Percentiles rank a stretch among this genome's conserved stretches.
Conservation (phyloP, 2,113 vertebrate species). For the Lepus timidus region DNA sequence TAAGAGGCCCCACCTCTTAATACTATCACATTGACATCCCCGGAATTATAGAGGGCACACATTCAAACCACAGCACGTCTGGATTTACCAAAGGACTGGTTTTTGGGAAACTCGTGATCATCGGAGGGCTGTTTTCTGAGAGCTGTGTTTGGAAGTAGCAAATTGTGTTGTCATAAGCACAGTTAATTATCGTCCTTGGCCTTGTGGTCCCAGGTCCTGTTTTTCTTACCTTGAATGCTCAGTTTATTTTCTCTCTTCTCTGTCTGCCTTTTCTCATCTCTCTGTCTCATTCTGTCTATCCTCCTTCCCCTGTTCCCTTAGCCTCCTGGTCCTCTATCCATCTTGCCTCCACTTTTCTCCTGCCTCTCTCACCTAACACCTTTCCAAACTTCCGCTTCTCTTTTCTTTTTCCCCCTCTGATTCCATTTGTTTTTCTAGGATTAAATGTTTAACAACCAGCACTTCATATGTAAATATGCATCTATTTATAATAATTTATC, state of each 20-base stretch:
- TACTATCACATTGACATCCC: neutral
- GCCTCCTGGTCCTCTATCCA: neutral
- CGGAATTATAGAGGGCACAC: neutral
- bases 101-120: conserved; percentile 37
- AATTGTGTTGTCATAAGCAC: neutral
- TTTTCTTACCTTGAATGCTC: neutral
- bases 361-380: neutral
- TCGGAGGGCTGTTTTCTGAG: neutral
- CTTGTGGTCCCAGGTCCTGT: neutral
- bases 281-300: neutral
- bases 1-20: neutral
- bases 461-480: conserved; percentile 22
- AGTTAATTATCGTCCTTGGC: neutral
- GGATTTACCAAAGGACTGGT: neutral
- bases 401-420: neutral
- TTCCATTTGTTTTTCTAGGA: neutral
- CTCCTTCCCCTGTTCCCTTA: neutral
- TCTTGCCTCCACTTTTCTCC: neutral
- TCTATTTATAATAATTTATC: conserved; percentile 8
- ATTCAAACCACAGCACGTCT: neutral
- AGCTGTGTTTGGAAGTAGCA: conserved; percentile 26
- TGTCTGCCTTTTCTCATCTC: neutral
- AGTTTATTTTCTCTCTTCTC: neutral
- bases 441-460: conserved; percentile 10
- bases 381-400: neutral